Conservation (phyloP, 2,888 invertebrate species). For the Tubulanus polymorphus region DNA sequence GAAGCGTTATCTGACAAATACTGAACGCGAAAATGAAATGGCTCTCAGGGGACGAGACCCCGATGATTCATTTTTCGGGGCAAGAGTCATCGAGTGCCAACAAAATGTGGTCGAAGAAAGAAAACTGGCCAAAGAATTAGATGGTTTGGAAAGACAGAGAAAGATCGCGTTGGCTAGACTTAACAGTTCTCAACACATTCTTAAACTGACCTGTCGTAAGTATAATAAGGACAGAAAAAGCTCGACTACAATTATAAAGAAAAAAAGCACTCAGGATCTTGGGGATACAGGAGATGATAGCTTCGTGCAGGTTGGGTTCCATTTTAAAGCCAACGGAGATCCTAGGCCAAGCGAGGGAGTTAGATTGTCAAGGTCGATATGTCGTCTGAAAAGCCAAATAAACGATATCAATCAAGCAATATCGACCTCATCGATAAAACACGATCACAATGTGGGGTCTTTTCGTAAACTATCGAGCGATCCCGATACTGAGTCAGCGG, state of each 20-base stretch:
- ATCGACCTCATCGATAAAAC: too few relatives aligned
- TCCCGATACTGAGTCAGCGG: not conserved
- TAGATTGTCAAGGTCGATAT: not conserved
- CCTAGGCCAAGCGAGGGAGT: not conserved
- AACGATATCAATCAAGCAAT: too few relatives aligned
- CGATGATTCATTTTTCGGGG: not conserved
- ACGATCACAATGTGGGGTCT: not conserved
- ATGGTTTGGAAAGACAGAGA: not conserved
- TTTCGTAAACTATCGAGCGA: not conserved
- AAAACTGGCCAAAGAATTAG: not conserved
- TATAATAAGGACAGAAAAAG: not conserved
- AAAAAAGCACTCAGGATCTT: too few relatives aligned
- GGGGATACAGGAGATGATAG: not conserved
- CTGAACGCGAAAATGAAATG: not conserved
- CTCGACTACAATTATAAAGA: too few relatives aligned
- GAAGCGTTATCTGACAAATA: not conserved
- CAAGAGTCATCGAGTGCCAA: not conserved
- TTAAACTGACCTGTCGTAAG: not conserved
- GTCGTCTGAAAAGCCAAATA: not conserved
- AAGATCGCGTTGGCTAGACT: not conserved
- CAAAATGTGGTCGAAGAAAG: not conserved
- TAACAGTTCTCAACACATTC: not conserved
- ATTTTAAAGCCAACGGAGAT: not conserved
- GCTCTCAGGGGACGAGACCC: not conserved
- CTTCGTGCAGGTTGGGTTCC: not conserved